These are phyloP conservation scores for Orius insidiosus DNA, from an alignment of 1,140 invertebrate genomes.

Conservation along the genomic window DNA sequence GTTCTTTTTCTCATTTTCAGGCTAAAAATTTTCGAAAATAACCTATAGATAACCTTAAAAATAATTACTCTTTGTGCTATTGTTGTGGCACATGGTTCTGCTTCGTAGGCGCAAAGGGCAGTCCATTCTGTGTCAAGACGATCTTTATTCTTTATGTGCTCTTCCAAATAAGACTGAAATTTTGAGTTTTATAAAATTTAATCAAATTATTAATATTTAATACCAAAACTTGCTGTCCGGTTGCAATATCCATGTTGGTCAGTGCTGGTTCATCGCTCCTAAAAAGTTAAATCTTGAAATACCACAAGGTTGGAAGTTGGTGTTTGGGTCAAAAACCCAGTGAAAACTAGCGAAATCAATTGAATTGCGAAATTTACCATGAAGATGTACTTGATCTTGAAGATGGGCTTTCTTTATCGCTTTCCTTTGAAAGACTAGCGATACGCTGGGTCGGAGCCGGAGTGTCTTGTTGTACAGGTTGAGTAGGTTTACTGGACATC, in stretches of 20 bases:
- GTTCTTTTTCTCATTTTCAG: constrained; percentile 71
- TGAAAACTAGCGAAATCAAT: not conserved
- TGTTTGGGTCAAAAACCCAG: not conserved
- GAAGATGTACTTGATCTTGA: constrained; percentile 92
- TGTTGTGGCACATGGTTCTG: constrained; percentile 69
- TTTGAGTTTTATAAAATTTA: too few relatives aligned
- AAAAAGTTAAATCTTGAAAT: too few relatives aligned
- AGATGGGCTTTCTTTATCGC: constrained; percentile 50
- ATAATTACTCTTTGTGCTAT: constrained; percentile 35
- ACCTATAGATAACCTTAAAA: not conserved
- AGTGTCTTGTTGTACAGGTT: constrained; percentile 14
- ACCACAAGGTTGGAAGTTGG: not conserved
- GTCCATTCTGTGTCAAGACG: constrained; percentile 93
- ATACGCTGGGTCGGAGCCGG: constrained; percentile 47
- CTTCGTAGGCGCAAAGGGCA: constrained; percentile 81
- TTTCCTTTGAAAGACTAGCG: constrained; percentile 61
- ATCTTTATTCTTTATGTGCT: constrained; percentile 92
- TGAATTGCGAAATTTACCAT: constrained; percentile 58
- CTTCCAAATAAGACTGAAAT: constrained; percentile 91
- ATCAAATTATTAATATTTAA: too few relatives aligned
- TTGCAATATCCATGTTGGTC: constrained; percentile 97
- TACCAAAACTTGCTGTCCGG: constrained; percentile 96
- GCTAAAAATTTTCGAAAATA: constrained; percentile 27
- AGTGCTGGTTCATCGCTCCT: constrained; percentile 90
- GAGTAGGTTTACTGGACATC: constrained; percentile 63